These are phyloP conservation scores for Coracopsis vasa DNA, from an alignment of 2,113 vertebrate species.

Conservation along the genomic window DNA sequence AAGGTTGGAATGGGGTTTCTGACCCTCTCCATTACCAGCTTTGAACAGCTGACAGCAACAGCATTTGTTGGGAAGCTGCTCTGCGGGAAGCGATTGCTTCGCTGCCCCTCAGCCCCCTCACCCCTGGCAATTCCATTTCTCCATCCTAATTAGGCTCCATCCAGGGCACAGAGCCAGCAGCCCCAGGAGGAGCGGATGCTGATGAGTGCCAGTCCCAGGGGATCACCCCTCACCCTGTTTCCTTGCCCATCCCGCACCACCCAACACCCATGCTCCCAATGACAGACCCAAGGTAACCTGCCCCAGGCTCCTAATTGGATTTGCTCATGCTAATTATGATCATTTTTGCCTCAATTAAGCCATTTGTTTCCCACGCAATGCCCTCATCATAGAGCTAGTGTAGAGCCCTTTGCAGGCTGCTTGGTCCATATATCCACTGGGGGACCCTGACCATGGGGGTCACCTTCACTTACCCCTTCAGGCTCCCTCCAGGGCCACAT, in stretches of 20 bases:
- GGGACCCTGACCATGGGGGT: accelerated
- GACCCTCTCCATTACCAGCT: neutral
- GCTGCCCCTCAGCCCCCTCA: neutral
- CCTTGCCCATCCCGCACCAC: neutral
- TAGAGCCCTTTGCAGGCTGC: neutral
- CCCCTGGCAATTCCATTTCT: neutral
- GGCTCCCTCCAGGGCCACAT: accelerated
- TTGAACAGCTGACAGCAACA: accelerated
- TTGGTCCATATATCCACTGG: accelerated
- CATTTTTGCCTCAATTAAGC: constrained; percentile 40
- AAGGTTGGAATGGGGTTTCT: neutral
- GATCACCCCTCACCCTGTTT: accelerated
- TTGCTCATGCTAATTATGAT: neutral
- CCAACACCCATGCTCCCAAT: neutral
- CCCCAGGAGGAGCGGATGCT: neutral
- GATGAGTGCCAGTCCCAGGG: accelerated
- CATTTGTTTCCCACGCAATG: neutral
- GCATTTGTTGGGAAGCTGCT: neutral
- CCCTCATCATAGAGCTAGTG: accelerated
- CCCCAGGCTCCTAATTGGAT: neutral
- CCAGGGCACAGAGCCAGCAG: neutral
- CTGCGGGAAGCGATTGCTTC: accelerated
- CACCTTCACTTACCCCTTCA: neutral
- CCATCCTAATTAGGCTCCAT: neutral
- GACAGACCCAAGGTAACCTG: neutral